Evolutionary conservation across 2,113 vertebrate species (phyloP).

Genomic region (Anser cygnoides): DNA sequence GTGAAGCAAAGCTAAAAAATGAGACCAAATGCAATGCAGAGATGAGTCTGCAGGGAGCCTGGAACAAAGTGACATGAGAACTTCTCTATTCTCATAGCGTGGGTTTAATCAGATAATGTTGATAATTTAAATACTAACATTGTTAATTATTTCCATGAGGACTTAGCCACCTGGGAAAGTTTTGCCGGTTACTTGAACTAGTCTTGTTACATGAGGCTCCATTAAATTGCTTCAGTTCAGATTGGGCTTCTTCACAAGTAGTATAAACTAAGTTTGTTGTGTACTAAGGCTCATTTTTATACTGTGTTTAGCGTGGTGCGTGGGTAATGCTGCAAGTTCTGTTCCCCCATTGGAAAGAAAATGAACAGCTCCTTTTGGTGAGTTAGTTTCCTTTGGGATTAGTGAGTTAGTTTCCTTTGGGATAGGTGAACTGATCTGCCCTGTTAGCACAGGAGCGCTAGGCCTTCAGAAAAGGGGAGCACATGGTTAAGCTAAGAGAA

Average conservation of each 20-base stretch:
- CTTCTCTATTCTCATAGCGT: slow-evolving; percentile 56
- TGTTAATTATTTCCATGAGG: slow-evolving; percentile 69
- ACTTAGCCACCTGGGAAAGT: slow-evolving; percentile 56
- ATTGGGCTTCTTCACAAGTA: not conserved
- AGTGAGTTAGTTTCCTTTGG: not conserved
- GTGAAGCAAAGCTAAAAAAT: slow-evolving; percentile 37
- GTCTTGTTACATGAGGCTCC: not conserved
- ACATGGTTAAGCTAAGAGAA: fast-evolving
- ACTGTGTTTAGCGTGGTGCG: not conserved
- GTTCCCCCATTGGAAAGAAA: not conserved
- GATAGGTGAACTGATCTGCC: not conserved
- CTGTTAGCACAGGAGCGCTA: fast-evolving
- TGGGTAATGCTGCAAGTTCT: not conserved
- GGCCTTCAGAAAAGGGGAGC: not conserved
- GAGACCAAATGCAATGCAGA: slow-evolving; percentile 37
- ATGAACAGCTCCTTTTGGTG: not conserved
- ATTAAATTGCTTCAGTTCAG: not conserved
- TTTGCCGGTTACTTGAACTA: slow-evolving; percentile 28
- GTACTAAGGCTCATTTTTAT: not conserved
- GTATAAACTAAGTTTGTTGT: not conserved
- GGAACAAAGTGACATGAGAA: slow-evolving; percentile 65
- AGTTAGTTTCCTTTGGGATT: not conserved
- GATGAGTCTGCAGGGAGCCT: slow-evolving; percentile 19
- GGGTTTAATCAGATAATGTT: slow-evolving; percentile 51
- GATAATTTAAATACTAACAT: slow-evolving; percentile 71